phyloP scores from a whole-genome alignment of 2,797 vertebrate genomes.

The Bovichtus diacanthus region DNA sequence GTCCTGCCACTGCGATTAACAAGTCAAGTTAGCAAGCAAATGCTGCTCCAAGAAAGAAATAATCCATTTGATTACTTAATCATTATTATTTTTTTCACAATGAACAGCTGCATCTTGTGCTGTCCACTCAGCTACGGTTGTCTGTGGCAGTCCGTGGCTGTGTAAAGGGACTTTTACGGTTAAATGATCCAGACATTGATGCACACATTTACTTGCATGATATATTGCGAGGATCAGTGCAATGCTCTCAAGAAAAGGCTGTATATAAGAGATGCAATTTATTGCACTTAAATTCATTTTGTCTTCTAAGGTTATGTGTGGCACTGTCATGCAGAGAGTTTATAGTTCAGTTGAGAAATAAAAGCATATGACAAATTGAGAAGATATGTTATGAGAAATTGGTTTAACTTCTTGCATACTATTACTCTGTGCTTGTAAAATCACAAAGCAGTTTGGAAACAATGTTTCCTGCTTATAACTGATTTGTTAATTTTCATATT shows the following conservation, averaged over 20 bases:
- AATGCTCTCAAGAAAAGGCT: conserved; percentile 14
- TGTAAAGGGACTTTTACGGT: background rate
- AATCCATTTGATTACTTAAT: conserved; percentile 33
- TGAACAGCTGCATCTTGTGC: background rate
- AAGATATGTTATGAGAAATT: background rate
- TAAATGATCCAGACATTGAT: conserved; percentile 12
- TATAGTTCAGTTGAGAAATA: background rate
- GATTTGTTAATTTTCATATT: background rate
- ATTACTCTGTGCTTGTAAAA: background rate
- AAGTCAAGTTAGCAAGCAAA: conserved; percentile 32
- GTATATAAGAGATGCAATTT: background rate
- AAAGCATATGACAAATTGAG: background rate
- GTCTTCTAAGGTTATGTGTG: background rate
- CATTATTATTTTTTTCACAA: background rate
- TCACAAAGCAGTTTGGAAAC: background rate
- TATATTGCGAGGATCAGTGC: conserved; percentile 12
- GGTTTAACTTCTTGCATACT: background rate
- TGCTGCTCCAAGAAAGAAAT: conserved; percentile 16
- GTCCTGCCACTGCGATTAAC: conserved; percentile 45
- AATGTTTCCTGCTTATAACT: background rate
- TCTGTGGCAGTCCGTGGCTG: background rate
- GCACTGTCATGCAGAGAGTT: background rate
- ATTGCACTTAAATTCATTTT: background rate
- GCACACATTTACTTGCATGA: conserved; percentile 25
- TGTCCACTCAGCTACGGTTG: background rate